Base-by-base conservation (phyloP, 2,797 vertebrate genomes). In the Semaprochilodus insignis region DNA sequence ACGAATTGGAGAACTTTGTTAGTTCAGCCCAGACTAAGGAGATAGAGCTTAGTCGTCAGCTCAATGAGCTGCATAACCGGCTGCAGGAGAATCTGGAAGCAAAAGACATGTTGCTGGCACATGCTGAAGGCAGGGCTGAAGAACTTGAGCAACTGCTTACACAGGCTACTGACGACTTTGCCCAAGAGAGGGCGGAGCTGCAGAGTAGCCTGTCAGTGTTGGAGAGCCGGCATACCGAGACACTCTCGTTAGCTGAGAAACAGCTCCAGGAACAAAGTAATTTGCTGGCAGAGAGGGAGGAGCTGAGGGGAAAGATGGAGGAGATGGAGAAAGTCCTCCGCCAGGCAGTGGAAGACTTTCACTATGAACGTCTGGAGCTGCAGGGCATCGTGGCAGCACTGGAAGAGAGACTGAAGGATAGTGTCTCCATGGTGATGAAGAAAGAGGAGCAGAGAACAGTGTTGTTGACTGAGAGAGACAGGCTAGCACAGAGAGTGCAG, bases 171-270 rank as follows among this genome's bases (percentile, higher is more conserved):
- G 88, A 91, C 0, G 95, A 96, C 51, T 93, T 90, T 31, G 93
- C 93, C 65, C 88, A 76, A 65, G 96, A 97, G 90, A 92, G 93
- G 71, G 90, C 82, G 2, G 91, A 95, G 16, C 90, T 96, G 63
- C 87, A 90, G 57, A 87, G 75, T 57, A 89, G 51, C 69, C 89
- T 94, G 0, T 80, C 87, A 0, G 87, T 90, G 62, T 74, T 96
- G 7, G 91, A 96, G 84, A 88, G 17, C 0, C 85, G 90, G 25
- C 91, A 93, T 88, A 86, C 71, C 16, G 89, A 92, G 75, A 72
- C 91, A 0, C 82, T 90, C 40, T 77, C 71, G 13, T 36, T 88
- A 1, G 87, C 86, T 0, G 91, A 92, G 40, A 89, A 77, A 70
- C 93, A 93, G 59, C 89, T 90, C 7, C 72, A 5, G 0, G 95